Base-by-base conservation (phyloP, 1,140 invertebrate genomes). In the Bombus pascuorum region DNA sequence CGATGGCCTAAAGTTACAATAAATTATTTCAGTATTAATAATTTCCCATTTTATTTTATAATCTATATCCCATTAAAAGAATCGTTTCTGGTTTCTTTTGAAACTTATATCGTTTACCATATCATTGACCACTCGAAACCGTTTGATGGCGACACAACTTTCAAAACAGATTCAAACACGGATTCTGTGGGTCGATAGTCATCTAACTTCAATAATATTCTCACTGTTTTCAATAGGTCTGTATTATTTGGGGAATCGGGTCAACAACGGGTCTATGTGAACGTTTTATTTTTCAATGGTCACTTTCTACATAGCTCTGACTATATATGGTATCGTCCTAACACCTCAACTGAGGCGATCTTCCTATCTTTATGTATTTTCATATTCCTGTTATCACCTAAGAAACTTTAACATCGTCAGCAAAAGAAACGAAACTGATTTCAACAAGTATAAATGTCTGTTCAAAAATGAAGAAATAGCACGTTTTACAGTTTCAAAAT, bases 241-340 rank as follows among this genome's bases (percentile, higher is more conserved):
- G 34, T 83, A 18, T 87, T 90, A 91, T 92, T 93, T 88, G 75
- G 91, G 86, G 81, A 92, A 93, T 92, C 75, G 83, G 92, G 92
- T 83, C 92, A 85, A 42, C 76, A 89, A 83, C 71, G 86, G 85
- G 82, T 88, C 74, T 92, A 83, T 75, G 57, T 80, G 89, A 91
- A 90, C 89, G 87, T 90, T 90, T 90, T 87, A 83, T 92, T 86
- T 85, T 74, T 81, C 76, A 78, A 66, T 75, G 80, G 88, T 87
- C 87, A 92, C 92, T 93, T 93, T 93, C 92, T 93, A 93, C 65
- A 73, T 68, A 70, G 71, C 83, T 86, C 62, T 65, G 59, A 86
- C 78, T 37, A 74, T 18, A 18, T n/a, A 66, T 71, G 32, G 6
- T 59, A 22, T 4, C 32, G 10, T 73, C 39, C 9, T 28, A 34